phyloP scores from a whole-genome alignment of 2,888 invertebrate species.

The Gryllus longicercus region DNA sequence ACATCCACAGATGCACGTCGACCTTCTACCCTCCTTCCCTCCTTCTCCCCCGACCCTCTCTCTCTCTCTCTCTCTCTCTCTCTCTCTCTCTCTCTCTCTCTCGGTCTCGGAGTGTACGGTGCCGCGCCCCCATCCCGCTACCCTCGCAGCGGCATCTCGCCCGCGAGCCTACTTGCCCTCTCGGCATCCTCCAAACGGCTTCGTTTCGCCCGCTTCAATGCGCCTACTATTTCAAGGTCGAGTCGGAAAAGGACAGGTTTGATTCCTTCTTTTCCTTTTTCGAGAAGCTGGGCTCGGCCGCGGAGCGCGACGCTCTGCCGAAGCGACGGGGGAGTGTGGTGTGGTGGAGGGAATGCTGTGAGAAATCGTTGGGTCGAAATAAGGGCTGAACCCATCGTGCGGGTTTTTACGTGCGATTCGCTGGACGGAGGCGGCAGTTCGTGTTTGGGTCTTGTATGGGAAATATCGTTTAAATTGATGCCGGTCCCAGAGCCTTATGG shows the following conservation, averaged over 20 bases:
- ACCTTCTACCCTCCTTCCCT: too few relatives aligned
- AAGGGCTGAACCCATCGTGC: not conserved
- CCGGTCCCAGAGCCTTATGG: too few relatives aligned
- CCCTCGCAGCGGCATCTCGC: not conserved
- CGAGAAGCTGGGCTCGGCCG: not conserved
- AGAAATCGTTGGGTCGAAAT: not conserved
- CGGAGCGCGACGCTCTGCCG: not conserved
- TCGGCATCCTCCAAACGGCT: not conserved
- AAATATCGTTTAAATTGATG: too few relatives aligned
- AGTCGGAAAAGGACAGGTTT: not conserved
- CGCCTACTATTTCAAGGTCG: conserved; percentile 7
- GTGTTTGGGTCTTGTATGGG: too few relatives aligned
- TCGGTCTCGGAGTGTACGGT: too few relatives aligned
- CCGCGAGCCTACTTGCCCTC: not conserved
- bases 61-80: too few relatives aligned
- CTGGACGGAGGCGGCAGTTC: not conserved
- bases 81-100: too few relatives aligned
- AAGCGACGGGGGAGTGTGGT: not conserved
- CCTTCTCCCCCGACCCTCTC: too few relatives aligned
- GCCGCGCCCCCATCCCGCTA: too few relatives aligned
- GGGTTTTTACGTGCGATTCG: not conserved
- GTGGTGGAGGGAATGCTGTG: not conserved
- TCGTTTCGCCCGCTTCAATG: conserved; percentile 17
- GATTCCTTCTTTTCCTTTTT: not conserved
- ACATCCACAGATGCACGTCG: too few relatives aligned